phyloP scores from a whole-genome alignment of 2,888 invertebrate genomes.

The Chymomyza fuscimana region DNA sequence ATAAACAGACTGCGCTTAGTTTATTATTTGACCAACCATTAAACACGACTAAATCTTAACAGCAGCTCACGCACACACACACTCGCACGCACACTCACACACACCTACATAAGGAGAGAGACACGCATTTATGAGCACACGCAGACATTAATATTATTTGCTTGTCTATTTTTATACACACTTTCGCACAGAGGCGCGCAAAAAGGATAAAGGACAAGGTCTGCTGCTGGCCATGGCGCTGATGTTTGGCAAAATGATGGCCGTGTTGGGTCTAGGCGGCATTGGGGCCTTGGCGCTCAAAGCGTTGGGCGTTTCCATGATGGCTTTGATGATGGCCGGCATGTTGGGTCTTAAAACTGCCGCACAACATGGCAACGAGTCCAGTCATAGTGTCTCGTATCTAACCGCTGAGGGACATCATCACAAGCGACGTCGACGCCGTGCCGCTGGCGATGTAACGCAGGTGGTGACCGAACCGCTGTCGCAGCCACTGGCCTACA shows the following conservation, averaged over 20 bases:
- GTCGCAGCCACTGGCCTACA: slow-evolving; percentile 80
- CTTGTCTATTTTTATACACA: neutral
- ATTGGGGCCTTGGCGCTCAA: slow-evolving; percentile 89
- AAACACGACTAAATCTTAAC: slow-evolving; percentile 3
- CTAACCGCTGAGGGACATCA: slow-evolving; percentile 78
- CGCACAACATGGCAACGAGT: slow-evolving; percentile 81
- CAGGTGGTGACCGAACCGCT: slow-evolving; percentile 34
- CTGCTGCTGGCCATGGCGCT: slow-evolving; percentile 83
- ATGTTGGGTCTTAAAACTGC: slow-evolving; percentile 88
- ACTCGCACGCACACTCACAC: neutral
- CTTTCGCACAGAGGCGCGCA: slow-evolving; percentile 81
- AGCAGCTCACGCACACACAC: neutral
- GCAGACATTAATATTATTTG: neutral
- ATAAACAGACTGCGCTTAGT: neutral
- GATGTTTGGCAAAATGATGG: slow-evolving; percentile 89
- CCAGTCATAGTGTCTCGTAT: slow-evolving; percentile 82
- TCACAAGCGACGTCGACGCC: slow-evolving; percentile 70
- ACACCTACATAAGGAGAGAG: neutral
- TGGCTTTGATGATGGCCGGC: slow-evolving; percentile 88
- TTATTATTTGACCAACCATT: slow-evolving; percentile 7
- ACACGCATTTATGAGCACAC: neutral
- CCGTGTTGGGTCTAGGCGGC: slow-evolving; percentile 87
- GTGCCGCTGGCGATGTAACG: slow-evolving; percentile 30
- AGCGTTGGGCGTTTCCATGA: slow-evolving; percentile 85
- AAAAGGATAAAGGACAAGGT: slow-evolving; percentile 83